Evolutionary conservation across 2,797 vertebrate species (phyloP).

Genomic region (Myripristis jacobus): DNA sequence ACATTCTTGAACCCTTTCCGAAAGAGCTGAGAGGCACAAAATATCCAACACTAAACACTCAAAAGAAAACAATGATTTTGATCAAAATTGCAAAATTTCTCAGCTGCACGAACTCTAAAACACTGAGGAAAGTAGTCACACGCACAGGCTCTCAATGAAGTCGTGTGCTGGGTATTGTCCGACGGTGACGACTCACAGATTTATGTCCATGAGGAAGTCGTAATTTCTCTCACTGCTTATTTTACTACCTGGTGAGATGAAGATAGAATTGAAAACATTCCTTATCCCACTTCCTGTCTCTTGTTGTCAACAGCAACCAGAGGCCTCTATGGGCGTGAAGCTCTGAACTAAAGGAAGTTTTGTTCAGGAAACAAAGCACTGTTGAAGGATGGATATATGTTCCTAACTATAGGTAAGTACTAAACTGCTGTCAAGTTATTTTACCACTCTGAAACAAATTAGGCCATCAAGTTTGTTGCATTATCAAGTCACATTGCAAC

Average conservation of each 20-base stretch:
- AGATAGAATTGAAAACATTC: conserved; percentile 28
- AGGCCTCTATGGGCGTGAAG: conserved; percentile 12
- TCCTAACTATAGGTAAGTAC: background rate
- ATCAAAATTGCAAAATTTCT: too few relatives aligned
- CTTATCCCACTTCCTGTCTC: conserved; percentile 42
- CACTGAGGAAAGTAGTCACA: too few relatives aligned
- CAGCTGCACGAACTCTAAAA: background rate
- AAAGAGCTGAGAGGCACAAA: too few relatives aligned
- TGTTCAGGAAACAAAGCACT: conserved; percentile 11
- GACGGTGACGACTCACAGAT: background rate
- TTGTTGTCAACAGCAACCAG: conserved; percentile 6
- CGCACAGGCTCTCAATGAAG: background rate
- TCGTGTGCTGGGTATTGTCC: background rate
- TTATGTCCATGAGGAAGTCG: conserved; percentile 17
- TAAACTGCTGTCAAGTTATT: too few relatives aligned
- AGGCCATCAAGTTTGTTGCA: too few relatives aligned
- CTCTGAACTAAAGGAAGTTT: conserved; percentile 10
- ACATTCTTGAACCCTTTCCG: too few relatives aligned
- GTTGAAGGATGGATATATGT: background rate
- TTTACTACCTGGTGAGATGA: conserved; percentile 44
- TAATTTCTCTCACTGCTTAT: conserved; percentile 37
- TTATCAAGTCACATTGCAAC: too few relatives aligned
- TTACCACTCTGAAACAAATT: too few relatives aligned
- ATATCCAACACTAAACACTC: too few relatives aligned
- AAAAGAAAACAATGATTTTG: too few relatives aligned